Evolutionary conservation across 2,113 vertebrate species (phyloP).

Genomic region (Oryzias woworae): DNA sequence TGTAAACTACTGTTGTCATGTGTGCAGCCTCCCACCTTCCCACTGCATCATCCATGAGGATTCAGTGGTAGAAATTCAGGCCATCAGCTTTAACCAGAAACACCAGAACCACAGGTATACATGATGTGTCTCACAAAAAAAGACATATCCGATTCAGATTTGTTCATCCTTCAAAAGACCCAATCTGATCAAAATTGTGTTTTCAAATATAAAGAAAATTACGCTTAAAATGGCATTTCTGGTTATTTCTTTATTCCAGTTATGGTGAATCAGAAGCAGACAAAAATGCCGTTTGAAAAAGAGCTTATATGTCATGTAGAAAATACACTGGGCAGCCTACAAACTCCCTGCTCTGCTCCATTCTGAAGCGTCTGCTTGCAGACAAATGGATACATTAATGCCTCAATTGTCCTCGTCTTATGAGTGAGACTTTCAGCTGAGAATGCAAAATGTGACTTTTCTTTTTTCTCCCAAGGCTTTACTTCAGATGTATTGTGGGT

Average conservation of each 20-base stretch:
- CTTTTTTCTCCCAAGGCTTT: constrained; percentile 77
- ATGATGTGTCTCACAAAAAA: neutral
- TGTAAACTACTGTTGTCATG: neutral
- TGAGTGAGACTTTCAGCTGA: neutral
- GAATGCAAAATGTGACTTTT: neutral
- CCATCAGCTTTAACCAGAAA: constrained; percentile 67
- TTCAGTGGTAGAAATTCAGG: constrained; percentile 85
- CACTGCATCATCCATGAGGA: constrained; percentile 88
- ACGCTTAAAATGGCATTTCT: too few relatives aligned
- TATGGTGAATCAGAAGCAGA: too few relatives aligned
- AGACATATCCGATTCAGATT: neutral
- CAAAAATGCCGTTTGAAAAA: too few relatives aligned
- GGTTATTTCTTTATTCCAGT: too few relatives aligned
- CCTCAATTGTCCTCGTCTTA: too few relatives aligned
- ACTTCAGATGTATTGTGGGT: constrained; percentile 84
- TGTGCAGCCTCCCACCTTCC: constrained; percentile 82
- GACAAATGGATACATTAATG: too few relatives aligned
- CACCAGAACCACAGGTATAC: constrained; percentile 74
- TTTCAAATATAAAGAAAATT: too few relatives aligned
- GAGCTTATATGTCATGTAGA: too few relatives aligned
- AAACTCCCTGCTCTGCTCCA: too few relatives aligned
- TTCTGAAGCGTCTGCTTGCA: too few relatives aligned
- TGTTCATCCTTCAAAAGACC: neutral
- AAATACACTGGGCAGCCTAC: too few relatives aligned
- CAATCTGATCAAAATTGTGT: too few relatives aligned